A percentile compares a stretch with the other conserved stretches of the same genome.
These are phyloP conservation scores for Junonia oenone DNA, from an alignment of 2,888 invertebrate species.

Conservation along the genomic window DNA sequence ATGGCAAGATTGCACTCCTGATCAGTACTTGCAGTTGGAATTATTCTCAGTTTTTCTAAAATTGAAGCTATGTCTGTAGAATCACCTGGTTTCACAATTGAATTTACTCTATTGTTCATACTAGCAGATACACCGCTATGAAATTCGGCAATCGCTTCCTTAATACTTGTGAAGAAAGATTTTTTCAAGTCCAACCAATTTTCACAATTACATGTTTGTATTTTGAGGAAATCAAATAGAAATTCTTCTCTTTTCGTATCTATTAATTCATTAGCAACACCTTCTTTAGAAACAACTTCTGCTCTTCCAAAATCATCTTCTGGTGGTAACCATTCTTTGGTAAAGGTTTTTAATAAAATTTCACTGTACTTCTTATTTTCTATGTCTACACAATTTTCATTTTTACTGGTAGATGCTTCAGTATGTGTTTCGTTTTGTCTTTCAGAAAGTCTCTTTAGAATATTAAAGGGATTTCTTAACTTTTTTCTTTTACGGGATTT, in stretches of 20 bases:
- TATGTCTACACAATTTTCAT: constrained; percentile 11
- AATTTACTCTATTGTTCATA: constrained; percentile 28
- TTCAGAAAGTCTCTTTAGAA: constrained; percentile 50
- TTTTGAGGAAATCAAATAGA: constrained; percentile 49
- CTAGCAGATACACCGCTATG: constrained; percentile 29
- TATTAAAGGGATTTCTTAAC: constrained; percentile 59
- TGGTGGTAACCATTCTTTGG: constrained; percentile 50
- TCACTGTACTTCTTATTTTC: constrained; percentile 33
- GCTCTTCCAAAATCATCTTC: constrained; percentile 57
- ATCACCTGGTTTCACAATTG: constrained; percentile 49
- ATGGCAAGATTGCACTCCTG: constrained; percentile 42
- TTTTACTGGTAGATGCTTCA: constrained; percentile 19
- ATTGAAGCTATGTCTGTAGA: constrained; percentile 47
- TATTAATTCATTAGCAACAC: constrained; percentile 32
- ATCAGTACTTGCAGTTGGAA: constrained; percentile 39
- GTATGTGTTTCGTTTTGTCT: constrained; percentile 29
- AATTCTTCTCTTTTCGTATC: constrained; percentile 45
- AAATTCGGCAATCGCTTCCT: constrained; percentile 43
- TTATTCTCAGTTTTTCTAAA: constrained; percentile 55
- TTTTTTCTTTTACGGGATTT: constrained; percentile 41
- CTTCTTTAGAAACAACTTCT: constrained; percentile 40
- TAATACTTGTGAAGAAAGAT: constrained; percentile 47
- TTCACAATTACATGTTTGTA: constrained; percentile 37
- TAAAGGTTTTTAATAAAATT: constrained; percentile 36
- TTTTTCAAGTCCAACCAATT: constrained; percentile 62